A percentile compares a stretch with the other conserved stretches of the same genome.
Evolutionary conservation across 2,888 invertebrate species (phyloP).

Genomic region (Scaptomyza cyrtandrae): DNA sequence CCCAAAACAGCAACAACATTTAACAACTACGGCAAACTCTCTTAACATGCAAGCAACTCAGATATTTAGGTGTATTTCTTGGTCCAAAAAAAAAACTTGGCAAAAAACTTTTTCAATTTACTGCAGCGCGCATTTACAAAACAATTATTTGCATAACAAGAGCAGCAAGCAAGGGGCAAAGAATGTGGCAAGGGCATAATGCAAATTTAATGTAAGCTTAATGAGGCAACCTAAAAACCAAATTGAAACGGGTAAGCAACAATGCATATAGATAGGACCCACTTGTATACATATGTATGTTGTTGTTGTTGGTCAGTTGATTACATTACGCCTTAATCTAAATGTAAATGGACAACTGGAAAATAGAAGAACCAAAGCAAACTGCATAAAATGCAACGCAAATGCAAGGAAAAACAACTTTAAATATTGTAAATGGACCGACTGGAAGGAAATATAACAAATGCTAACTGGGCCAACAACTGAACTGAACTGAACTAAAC

Average conservation of each 20-base stretch:
- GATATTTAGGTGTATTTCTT: slow-evolving; percentile 50
- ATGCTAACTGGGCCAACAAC: slow-evolving; percentile 53
- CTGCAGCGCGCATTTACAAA: slow-evolving; percentile 54
- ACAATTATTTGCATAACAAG: slow-evolving; percentile 60
- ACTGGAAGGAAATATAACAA: background rate
- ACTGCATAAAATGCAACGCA: slow-evolving; percentile 7
- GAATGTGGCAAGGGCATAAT: slow-evolving; percentile 7
- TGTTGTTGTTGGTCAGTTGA: slow-evolving; percentile 43
- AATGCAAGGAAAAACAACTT: slow-evolving; percentile 4
- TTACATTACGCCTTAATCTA: slow-evolving; percentile 67
- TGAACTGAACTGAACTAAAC: slow-evolving; percentile 12
- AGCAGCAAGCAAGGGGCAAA: background rate
- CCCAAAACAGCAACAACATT: background rate
- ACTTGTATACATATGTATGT: background rate
- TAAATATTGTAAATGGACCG: background rate
- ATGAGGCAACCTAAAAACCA: slow-evolving; percentile 35
- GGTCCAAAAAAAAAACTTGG: slow-evolving; percentile 28
- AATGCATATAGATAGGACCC: background rate
- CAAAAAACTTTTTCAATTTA: slow-evolving; percentile 74
- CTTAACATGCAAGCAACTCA: slow-evolving; percentile 44
- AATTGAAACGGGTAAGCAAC: slow-evolving; percentile 5
- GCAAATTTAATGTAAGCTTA: slow-evolving; percentile 47
- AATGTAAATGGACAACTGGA: slow-evolving; percentile 69
- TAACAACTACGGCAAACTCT: slow-evolving; percentile 33
- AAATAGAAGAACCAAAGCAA: slow-evolving; percentile 16